Conservation (phyloP, 2,797 vertebrate genomes). For the Sphaeramia orbicularis region DNA sequence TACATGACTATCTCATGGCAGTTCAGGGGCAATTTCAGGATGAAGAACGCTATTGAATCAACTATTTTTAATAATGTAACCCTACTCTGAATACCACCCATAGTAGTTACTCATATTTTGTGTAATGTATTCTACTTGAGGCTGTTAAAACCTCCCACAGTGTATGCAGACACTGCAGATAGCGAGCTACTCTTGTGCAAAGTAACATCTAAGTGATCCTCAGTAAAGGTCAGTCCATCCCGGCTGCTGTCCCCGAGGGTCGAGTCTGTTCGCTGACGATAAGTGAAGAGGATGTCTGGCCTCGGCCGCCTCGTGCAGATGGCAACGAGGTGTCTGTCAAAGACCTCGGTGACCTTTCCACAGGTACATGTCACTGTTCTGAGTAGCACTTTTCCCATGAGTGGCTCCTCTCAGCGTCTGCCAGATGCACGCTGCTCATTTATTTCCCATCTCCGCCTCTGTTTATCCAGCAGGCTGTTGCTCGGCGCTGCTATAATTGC, state of each 20-base stretch:
- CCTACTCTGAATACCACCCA: too few relatives aligned
- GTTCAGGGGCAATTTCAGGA: too few relatives aligned
- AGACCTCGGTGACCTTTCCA: constrained; percentile 45
- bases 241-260: constrained; percentile 26
- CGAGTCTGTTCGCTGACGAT: constrained; percentile 29
- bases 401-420: constrained; percentile 42
- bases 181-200: not conserved
- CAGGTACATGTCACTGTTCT: constrained; percentile 59
- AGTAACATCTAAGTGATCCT: constrained; percentile 20
- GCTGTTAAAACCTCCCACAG: not conserved
- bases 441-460: constrained; percentile 59
- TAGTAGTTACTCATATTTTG: too few relatives aligned
- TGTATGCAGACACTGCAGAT: constrained; percentile 4
- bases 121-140: not conserved
- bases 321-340: constrained; percentile 34
- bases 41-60: too few relatives aligned
- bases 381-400: constrained; percentile 35
- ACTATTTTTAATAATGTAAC: too few relatives aligned
- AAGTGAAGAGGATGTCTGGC: constrained; percentile 10
- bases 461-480: constrained; percentile 67
- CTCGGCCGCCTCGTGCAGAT: constrained; percentile 42
- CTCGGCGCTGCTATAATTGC: constrained; percentile 59
- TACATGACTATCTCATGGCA: too few relatives aligned
- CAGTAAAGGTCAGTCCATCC: constrained; percentile 51
- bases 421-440: constrained; percentile 64